Evolutionary conservation across 92 coral and sea anemone genomes (phyloP).

Genomic region (Desmophyllum pertusum): DNA sequence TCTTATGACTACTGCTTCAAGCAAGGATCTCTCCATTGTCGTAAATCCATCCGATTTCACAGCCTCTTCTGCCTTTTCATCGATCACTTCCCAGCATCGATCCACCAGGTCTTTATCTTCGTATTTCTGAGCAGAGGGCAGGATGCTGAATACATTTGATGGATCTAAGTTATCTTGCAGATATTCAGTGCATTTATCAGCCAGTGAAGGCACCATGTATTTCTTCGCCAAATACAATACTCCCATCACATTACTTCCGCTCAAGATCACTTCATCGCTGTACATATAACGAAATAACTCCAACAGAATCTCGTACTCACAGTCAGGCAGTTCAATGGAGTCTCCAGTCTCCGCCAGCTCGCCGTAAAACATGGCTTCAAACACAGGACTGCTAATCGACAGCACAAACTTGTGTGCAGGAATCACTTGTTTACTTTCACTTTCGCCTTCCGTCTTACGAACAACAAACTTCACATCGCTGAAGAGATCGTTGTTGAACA

Average conservation of each 20-base stretch:
- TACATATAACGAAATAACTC: slow-evolving; percentile 57
- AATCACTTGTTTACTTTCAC: slow-evolving; percentile 26
- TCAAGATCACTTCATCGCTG: slow-evolving; percentile 50
- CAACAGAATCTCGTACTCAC: neutral
- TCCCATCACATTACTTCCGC: slow-evolving; percentile 37
- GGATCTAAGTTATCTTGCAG: neutral
- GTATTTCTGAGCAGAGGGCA: neutral
- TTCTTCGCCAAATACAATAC: neutral
- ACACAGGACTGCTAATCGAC: slow-evolving; percentile 60
- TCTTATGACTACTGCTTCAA: too few species aligned
- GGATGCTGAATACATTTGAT: neutral
- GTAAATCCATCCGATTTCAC: neutral
- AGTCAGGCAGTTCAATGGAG: neutral
- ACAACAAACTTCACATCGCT: slow-evolving; percentile 56
- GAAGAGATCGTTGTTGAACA: slow-evolving; percentile 60
- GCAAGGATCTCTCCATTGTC: neutral
- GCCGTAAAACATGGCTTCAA: slow-evolving; percentile 74
- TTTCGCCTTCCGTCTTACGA: neutral
- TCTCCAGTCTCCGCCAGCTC: slow-evolving; percentile 39
- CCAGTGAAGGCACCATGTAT: neutral
- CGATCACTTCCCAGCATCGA: neutral
- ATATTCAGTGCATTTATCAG: neutral
- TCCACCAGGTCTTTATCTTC: neutral
- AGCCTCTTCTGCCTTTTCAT: neutral
- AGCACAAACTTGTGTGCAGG: slow-evolving; percentile 33